A percentile compares a stretch with the other conserved stretches of the same genome.
Conservation (phyloP, 2,113 vertebrate genomes). For the Procavia capensis region DNA sequence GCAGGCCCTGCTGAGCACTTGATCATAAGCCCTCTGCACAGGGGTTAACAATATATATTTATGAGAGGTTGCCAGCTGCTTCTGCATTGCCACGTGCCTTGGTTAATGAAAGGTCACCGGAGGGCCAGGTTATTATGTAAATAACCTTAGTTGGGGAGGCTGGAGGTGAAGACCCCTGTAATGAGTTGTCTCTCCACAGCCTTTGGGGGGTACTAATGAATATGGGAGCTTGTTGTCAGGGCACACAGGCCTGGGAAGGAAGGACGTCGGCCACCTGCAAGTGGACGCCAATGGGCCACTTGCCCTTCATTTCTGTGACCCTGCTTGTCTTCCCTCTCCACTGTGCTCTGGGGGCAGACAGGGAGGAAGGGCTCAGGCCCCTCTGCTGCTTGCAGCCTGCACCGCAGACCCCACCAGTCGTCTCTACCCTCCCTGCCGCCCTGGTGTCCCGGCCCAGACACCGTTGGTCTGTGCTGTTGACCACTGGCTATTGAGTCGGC, state of each 20-base stretch:
- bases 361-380: constrained; percentile 58
- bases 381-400: neutral
- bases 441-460: constrained; percentile 68
- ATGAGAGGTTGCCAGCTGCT: constrained; percentile 86
- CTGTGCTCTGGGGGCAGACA: constrained; percentile 25
- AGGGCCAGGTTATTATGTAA: constrained; percentile 92
- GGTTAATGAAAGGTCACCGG: constrained; percentile 92
- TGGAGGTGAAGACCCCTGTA: constrained; percentile 89
- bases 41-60: constrained; percentile 87
- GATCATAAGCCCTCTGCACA: constrained; percentile 81
- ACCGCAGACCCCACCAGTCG: neutral
- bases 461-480: constrained; percentile 15
- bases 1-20: constrained; percentile 56
- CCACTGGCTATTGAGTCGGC: neutral
- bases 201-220: constrained; percentile 83
- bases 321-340: neutral
- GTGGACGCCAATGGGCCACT: neutral
- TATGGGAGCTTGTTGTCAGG: constrained; percentile 79
- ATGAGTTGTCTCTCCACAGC: constrained; percentile 83
- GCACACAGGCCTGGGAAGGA: neutral
- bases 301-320: accelerated
- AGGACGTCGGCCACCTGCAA: neutral
- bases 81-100: constrained; percentile 85
- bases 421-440: neutral
- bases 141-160: constrained; percentile 87